phyloP scores from a whole-genome alignment of 2,113 vertebrate species.

The Anthoscopus minutus region DNA sequence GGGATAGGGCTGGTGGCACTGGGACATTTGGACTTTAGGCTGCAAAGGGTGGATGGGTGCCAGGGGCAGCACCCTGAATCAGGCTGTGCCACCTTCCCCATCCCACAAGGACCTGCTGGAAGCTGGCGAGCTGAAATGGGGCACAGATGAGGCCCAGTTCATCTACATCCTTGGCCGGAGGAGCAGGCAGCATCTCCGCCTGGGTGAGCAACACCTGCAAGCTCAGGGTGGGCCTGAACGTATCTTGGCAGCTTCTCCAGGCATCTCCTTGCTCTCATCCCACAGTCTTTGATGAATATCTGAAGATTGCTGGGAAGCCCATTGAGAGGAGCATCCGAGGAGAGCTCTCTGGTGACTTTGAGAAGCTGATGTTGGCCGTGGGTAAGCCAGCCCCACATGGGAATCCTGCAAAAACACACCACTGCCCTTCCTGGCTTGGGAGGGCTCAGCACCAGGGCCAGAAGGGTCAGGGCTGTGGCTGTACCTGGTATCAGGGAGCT shows the following conservation, averaged over 20 bases:
- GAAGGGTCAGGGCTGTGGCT: not conserved
- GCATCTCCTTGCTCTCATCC: not conserved
- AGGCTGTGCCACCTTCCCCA: not conserved
- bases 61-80: not conserved
- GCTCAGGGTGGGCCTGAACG: not conserved
- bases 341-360: slow-evolving; percentile 93
- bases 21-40: not conserved
- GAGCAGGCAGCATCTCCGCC: slow-evolving; percentile 85
- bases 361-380: slow-evolving; percentile 92
- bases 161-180: slow-evolving; percentile 93
- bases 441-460: not conserved
- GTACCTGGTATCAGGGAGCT: not conserved
- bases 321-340: slow-evolving; percentile 90
- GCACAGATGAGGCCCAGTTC: slow-evolving; percentile 92
- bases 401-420: not conserved
- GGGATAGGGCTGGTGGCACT: not conserved
- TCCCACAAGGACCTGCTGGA: slow-evolving; percentile 81
- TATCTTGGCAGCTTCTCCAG: not conserved
- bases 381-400: slow-evolving; percentile 65
- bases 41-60: accelerated
- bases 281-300: slow-evolving; percentile 90
- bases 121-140: slow-evolving; percentile 92
- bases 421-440: not conserved
- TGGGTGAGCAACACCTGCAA: slow-evolving; percentile 73
- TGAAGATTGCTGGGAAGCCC: slow-evolving; percentile 82